A percentile compares a stretch with the other conserved stretches of the same genome.
These are phyloP conservation scores for Taurulus bubalis DNA, from an alignment of 2,113 vertebrate genomes.

Conservation along the genomic window DNA sequence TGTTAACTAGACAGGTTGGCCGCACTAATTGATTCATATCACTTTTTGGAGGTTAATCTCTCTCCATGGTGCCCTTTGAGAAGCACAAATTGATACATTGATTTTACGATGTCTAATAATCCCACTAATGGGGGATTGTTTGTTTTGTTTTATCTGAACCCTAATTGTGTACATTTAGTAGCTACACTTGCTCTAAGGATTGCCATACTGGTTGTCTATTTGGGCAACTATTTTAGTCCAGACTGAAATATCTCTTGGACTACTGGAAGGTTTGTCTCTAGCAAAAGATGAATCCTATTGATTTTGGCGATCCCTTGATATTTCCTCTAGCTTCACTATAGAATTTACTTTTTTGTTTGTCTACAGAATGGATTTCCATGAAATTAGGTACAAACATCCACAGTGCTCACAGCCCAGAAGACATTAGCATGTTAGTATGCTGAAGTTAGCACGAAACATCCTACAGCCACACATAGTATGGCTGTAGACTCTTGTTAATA, in stretches of 20 bases:
- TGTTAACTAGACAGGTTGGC: constrained; percentile 17
- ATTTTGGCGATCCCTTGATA: background rate
- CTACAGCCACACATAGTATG: background rate
- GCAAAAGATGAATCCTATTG: background rate
- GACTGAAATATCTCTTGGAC: background rate
- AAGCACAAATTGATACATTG: background rate
- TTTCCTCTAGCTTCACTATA: background rate
- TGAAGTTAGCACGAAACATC: background rate
- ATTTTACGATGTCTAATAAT: background rate
- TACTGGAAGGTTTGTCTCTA: background rate
- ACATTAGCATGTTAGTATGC: background rate
- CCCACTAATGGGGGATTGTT: background rate
- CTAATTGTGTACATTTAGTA: background rate
- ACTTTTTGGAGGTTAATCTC: constrained; percentile 11
- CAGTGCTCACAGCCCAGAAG: background rate
- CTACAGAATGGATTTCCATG: background rate
- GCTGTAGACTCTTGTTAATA: background rate
- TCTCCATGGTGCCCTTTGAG: constrained; percentile 39
- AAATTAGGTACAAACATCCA: background rate
- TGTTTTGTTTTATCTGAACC: background rate
- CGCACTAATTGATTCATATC: background rate
- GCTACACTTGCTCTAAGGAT: background rate
- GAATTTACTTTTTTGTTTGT: background rate
- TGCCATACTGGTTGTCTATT: background rate
- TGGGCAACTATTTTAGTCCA: background rate